Evolutionary conservation across 2,797 vertebrate genomes (phyloP).

Genomic region (Coranthus polyacanthus): DNA sequence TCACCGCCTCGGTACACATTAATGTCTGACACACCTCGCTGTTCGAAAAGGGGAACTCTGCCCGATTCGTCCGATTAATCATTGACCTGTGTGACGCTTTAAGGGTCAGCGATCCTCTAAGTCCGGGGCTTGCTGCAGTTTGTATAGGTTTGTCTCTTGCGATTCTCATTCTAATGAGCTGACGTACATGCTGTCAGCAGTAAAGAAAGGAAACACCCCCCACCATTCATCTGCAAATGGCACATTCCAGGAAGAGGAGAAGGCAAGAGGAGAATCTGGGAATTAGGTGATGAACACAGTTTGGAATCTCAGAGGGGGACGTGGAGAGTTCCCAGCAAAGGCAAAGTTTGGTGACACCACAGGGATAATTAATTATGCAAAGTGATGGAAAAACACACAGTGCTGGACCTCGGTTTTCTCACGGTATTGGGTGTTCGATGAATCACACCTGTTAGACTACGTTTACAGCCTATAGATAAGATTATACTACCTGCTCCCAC

Average conservation of each 20-base stretch:
- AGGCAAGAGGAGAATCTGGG: constrained; percentile 57
- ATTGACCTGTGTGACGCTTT: constrained; percentile 63
- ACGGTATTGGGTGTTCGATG: constrained; percentile 60
- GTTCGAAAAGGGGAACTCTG: constrained; percentile 52
- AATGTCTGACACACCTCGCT: constrained; percentile 36
- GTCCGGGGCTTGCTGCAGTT: constrained; percentile 11
- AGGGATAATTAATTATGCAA: constrained; percentile 61
- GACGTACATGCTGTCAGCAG: constrained; percentile 66
- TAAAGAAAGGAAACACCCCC: constrained; percentile 68
- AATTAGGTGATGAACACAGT: constrained; percentile 55
- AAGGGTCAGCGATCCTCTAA: constrained; percentile 60
- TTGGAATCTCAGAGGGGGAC: constrained; percentile 33
- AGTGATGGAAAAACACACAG: constrained; percentile 24
- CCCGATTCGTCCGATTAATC: constrained; percentile 59
- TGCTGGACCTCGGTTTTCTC: constrained; percentile 59
- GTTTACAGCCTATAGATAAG: constrained; percentile 64
- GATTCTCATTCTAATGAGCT: constrained; percentile 78
- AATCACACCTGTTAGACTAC: constrained; percentile 60
- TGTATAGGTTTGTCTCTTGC: constrained; percentile 31
- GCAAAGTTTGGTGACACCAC: constrained; percentile 47
- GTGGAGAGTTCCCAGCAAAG: constrained; percentile 63
- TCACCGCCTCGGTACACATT: constrained; percentile 42
- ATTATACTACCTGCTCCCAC: constrained; percentile 33
- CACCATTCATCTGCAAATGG: constrained; percentile 58
- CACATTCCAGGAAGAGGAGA: constrained; percentile 75